Conservation (phyloP, 2,113 vertebrate species). For the Paramisgurnus dabryanus region DNA sequence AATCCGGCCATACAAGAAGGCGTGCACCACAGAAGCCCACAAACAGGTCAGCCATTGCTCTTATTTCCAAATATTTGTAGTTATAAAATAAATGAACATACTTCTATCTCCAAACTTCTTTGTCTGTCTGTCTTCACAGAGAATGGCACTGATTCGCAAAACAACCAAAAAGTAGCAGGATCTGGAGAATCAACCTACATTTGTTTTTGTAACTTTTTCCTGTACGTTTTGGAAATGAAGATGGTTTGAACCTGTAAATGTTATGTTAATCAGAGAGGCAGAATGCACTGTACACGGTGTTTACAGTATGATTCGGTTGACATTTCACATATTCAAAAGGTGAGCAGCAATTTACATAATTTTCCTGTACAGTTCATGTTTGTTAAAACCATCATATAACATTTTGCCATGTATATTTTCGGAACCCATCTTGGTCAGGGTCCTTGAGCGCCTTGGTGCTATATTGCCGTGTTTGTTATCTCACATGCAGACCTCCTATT, state of each 20-base stretch:
- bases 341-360: neutral
- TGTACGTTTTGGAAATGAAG: slow-evolving; percentile 20
- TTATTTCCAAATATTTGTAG: neutral
- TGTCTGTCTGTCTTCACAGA: slow-evolving; percentile 74
- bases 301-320: slow-evolving; percentile 31
- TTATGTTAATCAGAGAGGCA: slow-evolving; percentile 21
- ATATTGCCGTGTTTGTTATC: slow-evolving; percentile 14
- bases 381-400: slow-evolving; percentile 5
- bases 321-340: slow-evolving; percentile 25
- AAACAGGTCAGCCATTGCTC: slow-evolving; percentile 86
- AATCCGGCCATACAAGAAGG: slow-evolving; percentile 97
- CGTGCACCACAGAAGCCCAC: slow-evolving; percentile 98
- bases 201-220: slow-evolving; percentile 42
- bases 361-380: slow-evolving; percentile 13
- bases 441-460: slow-evolving; percentile 33
- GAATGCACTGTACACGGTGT: neutral
- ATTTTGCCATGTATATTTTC: slow-evolving; percentile 3
- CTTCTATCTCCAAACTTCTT: neutral
- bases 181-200: slow-evolving; percentile 26
- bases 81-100: neutral
- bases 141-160: slow-evolving; percentile 99
- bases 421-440: neutral
- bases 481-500: neutral
- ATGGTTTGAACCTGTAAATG: slow-evolving; percentile 16
- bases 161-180: slow-evolving; percentile 94